A percentile compares a stretch with the other conserved stretches of the same genome.
Conservation (phyloP, 1,140 invertebrate genomes). For the Trinorchestia longiramus region DNA sequence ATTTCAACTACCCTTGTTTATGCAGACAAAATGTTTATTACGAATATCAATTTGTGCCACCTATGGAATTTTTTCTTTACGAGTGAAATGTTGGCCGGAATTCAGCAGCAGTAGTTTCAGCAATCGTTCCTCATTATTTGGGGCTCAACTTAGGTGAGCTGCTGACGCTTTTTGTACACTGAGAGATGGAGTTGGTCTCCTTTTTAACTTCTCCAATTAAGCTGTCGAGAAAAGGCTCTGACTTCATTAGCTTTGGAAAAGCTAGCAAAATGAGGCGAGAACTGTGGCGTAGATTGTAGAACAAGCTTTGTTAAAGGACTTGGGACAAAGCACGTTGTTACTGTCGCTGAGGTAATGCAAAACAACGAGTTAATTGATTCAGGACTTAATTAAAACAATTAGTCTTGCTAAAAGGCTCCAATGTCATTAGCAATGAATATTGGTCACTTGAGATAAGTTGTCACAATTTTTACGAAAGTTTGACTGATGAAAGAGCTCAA, state of each 20-base stretch:
- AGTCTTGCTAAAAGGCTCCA: background rate
- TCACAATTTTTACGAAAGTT: background rate
- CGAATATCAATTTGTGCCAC: background rate
- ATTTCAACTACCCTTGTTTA: background rate
- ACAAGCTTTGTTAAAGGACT: background rate
- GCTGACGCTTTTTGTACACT: background rate
- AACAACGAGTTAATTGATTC: background rate
- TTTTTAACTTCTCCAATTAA: background rate
- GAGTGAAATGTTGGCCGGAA: background rate
- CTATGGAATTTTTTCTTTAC: background rate
- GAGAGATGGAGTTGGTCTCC: background rate
- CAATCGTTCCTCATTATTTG: background rate
- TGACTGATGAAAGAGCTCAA: background rate
- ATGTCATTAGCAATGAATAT: background rate
- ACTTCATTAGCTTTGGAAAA: background rate
- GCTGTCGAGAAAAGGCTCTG: background rate
- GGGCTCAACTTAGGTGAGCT: conserved; percentile 5
- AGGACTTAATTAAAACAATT: background rate
- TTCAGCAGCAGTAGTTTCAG: background rate
- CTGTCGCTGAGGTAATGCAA: background rate
- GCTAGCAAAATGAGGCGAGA: background rate
- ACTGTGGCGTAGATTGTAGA: background rate
- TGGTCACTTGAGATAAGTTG: background rate
- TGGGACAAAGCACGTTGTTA: background rate
- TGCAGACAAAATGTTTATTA: background rate